Base-by-base conservation (phyloP, 2,113 vertebrate genomes). In the Origma solitaria region DNA sequence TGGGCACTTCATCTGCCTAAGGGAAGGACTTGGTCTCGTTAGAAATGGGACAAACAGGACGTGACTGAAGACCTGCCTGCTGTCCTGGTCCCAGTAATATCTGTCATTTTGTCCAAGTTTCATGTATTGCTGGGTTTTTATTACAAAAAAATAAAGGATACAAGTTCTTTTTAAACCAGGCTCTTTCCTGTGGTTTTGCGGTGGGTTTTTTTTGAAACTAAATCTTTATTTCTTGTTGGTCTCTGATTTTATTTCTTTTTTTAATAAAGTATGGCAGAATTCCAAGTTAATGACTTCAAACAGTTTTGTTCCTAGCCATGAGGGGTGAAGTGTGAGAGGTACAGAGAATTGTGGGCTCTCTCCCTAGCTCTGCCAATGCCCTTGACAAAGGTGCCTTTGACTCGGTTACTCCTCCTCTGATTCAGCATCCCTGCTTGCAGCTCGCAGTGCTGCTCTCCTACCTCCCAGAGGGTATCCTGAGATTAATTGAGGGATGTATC, bases 401-500 rank as follows among this genome's bases (percentile, higher is more conserved):
- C 49, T 65, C 33, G n/a, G 38, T 85, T 62, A 15, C 20, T 92
- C 33, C 65, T 83, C 16, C 79, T 88, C 85, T 88, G 68, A 88
- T 88, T 88, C 90, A 94, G 73, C 91, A 88, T 86, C 76, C 56
- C 69, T 45, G 25, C 73, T 80, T 57, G 53, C 58, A 71, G 50
- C 37, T 72, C 69, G 17, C 65, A 70, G 37, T 7, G 10, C 85
- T 87, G 50, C 49, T 94, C 8, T 88, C 33, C 58, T 23, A 2
- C 24, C 15, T 96, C 85, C 93, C 90, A 64, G 72, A 66, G 92
- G 82, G 40, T 62, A 90, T 61, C 33, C 82, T 88, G 57, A 1
- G 0, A 78, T 92, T 96, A 96, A 96, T 95, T 92, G 90, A 86
- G 75, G 88, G 38, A 37, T 89, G 66, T 94, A 87, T 95, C 58